Conservation (phyloP, 1,140 invertebrate species). For the Ctenoplectra terminalis region DNA sequence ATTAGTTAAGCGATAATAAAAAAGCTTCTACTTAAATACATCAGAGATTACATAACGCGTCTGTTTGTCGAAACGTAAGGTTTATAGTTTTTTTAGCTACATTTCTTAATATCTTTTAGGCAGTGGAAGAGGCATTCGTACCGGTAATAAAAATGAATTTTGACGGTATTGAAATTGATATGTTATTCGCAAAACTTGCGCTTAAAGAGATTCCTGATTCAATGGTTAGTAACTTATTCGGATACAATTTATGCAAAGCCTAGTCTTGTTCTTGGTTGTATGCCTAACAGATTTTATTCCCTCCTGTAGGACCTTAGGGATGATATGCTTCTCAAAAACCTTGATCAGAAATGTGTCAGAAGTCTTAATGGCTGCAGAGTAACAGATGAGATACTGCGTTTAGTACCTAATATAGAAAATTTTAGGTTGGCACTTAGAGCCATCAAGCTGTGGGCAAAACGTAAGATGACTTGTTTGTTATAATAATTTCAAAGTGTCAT, state of each 20-base stretch:
- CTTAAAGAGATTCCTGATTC: conserved; percentile 94
- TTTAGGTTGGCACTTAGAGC: conserved; percentile 96
- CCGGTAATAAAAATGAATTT: conserved; percentile 99
- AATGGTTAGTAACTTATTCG: conserved; percentile 79
- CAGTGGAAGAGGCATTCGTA: conserved; percentile 99
- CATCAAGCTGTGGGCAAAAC: conserved; percentile 99
- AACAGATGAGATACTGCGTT: conserved; percentile 97
- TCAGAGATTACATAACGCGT: no score
- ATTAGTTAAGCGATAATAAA: conserved; percentile 5
- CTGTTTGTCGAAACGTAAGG: no score
- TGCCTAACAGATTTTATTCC: conserved; percentile 22
- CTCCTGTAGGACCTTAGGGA: conserved; percentile 91
- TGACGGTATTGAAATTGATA: conserved; percentile 99
- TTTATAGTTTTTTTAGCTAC: conserved; percentile 5
- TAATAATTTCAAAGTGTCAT: neutral
- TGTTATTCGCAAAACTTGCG: conserved; percentile 97
- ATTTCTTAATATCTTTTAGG: conserved; percentile 80
- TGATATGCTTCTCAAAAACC: conserved; percentile 96
- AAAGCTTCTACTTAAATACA: conserved; percentile 1
- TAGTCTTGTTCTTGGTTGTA: conserved; percentile 3
- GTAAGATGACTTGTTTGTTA: conserved; percentile 85
- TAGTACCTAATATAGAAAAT: conserved; percentile 97
- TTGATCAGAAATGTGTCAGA: conserved; percentile 97
- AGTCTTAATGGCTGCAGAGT: conserved; percentile 99
- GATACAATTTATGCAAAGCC: conserved; percentile 5